These are phyloP conservation scores for Linnaemya vulpina DNA, from an alignment of 2,888 invertebrate genomes.

Conservation along the genomic window DNA sequence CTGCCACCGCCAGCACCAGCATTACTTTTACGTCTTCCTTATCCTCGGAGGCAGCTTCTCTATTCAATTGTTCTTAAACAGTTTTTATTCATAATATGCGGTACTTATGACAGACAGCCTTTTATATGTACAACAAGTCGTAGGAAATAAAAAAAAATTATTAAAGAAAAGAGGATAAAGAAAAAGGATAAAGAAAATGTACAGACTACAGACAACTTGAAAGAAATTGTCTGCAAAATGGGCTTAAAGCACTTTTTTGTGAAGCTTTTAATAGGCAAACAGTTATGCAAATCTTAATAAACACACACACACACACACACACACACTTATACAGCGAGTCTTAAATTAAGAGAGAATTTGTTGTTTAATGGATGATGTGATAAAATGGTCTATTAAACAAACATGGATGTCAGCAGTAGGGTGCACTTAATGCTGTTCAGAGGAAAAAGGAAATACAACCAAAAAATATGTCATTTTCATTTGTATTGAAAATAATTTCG, in stretches of 20 bases:
- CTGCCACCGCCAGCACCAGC: slow-evolving; percentile 9
- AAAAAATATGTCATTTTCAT: slow-evolving; percentile 55
- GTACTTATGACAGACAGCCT: slow-evolving; percentile 67
- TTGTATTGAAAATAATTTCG: slow-evolving; percentile 31
- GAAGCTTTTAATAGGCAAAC: not conserved
- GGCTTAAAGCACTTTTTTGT: not conserved
- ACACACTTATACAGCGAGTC: not conserved
- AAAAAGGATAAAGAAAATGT: slow-evolving; percentile 8
- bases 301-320: not conserved
- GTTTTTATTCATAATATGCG: slow-evolving; percentile 49
- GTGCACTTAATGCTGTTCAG: not conserved
- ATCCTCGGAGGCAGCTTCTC: slow-evolving; percentile 12
- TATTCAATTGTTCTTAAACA: slow-evolving; percentile 39
- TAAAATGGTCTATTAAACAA: slow-evolving; percentile 58
- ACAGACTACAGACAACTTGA: slow-evolving; percentile 51
- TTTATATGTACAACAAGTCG: slow-evolving; percentile 51
- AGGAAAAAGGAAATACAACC: slow-evolving; percentile 2
- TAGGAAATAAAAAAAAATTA: not conserved
- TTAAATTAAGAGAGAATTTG: slow-evolving; percentile 42
- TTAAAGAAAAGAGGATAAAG: not conserved
- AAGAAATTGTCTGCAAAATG: slow-evolving; percentile 40
- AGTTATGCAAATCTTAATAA: not conserved
- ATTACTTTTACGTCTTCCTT: slow-evolving; percentile 12
- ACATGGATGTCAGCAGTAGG: slow-evolving; percentile 18
- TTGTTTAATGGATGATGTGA: slow-evolving; percentile 58